Evolutionary conservation across 2,888 invertebrate species (phyloP).

Genomic region (Cremastinae sp.): DNA sequence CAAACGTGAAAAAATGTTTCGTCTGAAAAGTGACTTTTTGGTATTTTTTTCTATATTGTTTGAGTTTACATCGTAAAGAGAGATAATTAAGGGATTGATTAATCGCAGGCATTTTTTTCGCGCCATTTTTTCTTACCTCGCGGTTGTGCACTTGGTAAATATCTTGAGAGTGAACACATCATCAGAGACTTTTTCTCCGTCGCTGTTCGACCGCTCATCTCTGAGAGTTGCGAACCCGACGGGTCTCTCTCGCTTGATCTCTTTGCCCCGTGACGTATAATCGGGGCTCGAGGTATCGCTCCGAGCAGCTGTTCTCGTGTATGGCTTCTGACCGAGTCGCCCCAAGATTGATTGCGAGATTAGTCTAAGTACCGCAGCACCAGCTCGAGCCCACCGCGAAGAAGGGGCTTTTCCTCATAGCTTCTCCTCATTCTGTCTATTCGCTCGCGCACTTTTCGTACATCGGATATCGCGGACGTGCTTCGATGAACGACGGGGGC

Average conservation of each 20-base stretch:
- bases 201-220: background rate
- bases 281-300: slow-evolving; percentile 57
- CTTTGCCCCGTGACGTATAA: slow-evolving; percentile 66
- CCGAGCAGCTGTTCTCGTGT: slow-evolving; percentile 70
- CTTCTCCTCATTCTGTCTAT: slow-evolving; percentile 23
- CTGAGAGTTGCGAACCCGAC: slow-evolving; percentile 30
- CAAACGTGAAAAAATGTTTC: no score
- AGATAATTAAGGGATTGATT: no score
- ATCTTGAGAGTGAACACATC: no score
- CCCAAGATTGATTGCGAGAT: slow-evolving; percentile 78
- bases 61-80: no score
- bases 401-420: slow-evolving; percentile 44
- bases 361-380: slow-evolving; percentile 72
- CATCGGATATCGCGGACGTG: slow-evolving; percentile 14
- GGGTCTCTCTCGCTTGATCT: slow-evolving; percentile 67
- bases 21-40: no score
- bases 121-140: no score
- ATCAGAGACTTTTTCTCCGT: background rate
- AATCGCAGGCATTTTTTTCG: no score
- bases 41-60: no score
- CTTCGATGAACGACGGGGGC: slow-evolving; percentile 56
- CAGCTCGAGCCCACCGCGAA: slow-evolving; percentile 52
- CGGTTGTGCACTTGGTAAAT: no score
- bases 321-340: slow-evolving; percentile 72
- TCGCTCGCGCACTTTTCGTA: slow-evolving; percentile 9